phyloP scores from a whole-genome alignment of 2,888 invertebrate genomes.

The Cephus sareptanus region DNA sequence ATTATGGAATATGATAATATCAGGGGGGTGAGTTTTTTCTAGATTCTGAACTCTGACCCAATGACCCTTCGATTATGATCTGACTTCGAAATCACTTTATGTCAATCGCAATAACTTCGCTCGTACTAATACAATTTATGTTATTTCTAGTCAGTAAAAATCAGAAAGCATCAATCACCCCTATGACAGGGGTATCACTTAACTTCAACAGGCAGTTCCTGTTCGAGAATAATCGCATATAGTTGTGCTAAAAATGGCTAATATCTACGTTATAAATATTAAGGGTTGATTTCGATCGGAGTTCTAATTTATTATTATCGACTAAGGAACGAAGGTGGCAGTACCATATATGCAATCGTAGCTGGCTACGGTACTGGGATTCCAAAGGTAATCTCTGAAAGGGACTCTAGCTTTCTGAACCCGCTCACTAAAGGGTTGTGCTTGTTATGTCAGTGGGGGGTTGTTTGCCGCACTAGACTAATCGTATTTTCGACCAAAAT shows the following conservation, averaged over 20 bases:
- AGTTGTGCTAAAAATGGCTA: background rate
- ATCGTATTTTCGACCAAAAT: constrained; percentile 5
- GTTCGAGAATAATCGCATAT: background rate
- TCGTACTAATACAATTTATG: background rate
- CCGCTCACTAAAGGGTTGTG: background rate
- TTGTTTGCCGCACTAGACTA: background rate
- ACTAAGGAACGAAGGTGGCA: background rate
- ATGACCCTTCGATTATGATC: background rate
- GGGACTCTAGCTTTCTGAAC: background rate
- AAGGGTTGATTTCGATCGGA: background rate
- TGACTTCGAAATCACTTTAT: background rate
- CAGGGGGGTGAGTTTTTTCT: background rate
- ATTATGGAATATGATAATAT: background rate
- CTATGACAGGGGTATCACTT: no score
- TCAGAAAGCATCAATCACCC: no score
- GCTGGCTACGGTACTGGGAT: background rate
- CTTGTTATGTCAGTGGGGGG: background rate
- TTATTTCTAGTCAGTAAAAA: background rate
- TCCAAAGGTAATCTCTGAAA: background rate
- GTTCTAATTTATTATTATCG: background rate
- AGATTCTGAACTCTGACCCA: background rate
- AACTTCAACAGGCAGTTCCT: background rate
- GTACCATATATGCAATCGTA: background rate
- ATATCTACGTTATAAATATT: no score
- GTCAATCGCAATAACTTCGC: background rate